These are phyloP conservation scores for Xiphorhynchus erythropygius DNA, from an alignment of 2,797 vertebrate species.

Conservation along the genomic window DNA sequence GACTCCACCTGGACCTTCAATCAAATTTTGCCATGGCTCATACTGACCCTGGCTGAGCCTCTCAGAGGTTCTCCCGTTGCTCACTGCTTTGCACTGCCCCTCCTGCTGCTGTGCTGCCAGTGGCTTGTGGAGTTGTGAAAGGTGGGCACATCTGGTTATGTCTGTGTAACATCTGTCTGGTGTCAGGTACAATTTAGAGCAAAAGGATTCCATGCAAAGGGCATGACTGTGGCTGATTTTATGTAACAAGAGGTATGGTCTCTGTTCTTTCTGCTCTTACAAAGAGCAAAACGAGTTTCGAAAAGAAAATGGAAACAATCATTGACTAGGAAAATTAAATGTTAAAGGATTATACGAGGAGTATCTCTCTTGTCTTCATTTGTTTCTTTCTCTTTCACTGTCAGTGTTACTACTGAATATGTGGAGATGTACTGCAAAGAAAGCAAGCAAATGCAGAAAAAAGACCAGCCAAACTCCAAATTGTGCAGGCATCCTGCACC, in stretches of 20 bases:
- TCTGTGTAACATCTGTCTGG: constrained; percentile 41
- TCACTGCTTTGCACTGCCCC: not conserved
- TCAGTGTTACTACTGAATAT: not conserved
- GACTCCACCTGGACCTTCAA: not conserved
- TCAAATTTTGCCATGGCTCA: not conserved
- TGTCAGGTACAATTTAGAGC: constrained; percentile 32
- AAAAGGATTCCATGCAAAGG: not conserved
- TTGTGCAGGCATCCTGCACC: not conserved
- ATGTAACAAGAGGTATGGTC: not conserved
- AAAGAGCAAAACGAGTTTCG: not conserved
- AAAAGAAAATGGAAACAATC: not conserved
- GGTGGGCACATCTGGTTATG: constrained; percentile 3
- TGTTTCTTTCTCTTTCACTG: not conserved
- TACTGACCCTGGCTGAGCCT: not conserved
- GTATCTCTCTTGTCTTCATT: not conserved
- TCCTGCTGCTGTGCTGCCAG: rapidly evolving
- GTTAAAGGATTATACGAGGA: not conserved
- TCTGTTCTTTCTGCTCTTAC: not conserved
- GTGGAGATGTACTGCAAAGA: not conserved
- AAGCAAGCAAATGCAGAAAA: not conserved
- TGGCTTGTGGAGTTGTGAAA: not conserved
- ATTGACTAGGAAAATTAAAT: not conserved
- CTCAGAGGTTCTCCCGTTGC: not conserved
- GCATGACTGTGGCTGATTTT: not conserved
- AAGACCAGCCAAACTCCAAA: not conserved